Base-by-base conservation (phyloP, 2,888 invertebrate species). In the Eristalinus sepulchralis region DNA sequence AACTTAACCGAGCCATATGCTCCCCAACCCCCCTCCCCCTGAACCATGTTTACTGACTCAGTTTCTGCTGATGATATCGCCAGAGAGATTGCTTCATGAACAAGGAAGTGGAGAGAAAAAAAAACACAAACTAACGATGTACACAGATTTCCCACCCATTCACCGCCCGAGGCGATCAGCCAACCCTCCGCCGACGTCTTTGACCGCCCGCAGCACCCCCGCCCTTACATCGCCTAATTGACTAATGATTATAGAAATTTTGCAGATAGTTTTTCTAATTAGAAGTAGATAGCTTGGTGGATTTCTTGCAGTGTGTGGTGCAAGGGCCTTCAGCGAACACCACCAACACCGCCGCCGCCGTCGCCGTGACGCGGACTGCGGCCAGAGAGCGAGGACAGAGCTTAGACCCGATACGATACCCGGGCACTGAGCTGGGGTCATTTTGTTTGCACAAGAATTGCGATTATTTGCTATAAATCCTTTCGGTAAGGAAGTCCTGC, bases 211-310 rank as follows among this genome's bases (percentile, higher is more conserved):
- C 47, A 47, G 47, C 17, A 17, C n/a, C 34, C 20, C 68, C 24
- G 17, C 27, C 53, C 72, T 39, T 63, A 75, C 81, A 64, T 66
- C 75, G 24, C 63, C 81, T 81, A 81, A 81, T 81, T 81, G 81
- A 81, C 81, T 81, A 81, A 81, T 81, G 81, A 81, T 81, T 81
- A 81, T 81, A 75, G 75, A 81, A 81, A 67, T 81, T 73, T 81
- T 81, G 62, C 75, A 75, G 81, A 81, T 81, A 81, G 81, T 81
- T 81, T 81, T 81, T 81, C 75, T 63, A 81, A 81, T 70, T 75
- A 75, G 68, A 39, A 47, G 47, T 17, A 63, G 73, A 75, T 75
- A 64, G 81, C 57, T 68, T 68, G 75, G 70, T 53, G 63, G 68
- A 55, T 24, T 70, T 57, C 47, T 77, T 63, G 39, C 55, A 70